A percentile compares a stretch with the other conserved stretches of the same genome.
Conservation (phyloP, 2,113 vertebrate genomes). For the Clinocottus analis region DNA sequence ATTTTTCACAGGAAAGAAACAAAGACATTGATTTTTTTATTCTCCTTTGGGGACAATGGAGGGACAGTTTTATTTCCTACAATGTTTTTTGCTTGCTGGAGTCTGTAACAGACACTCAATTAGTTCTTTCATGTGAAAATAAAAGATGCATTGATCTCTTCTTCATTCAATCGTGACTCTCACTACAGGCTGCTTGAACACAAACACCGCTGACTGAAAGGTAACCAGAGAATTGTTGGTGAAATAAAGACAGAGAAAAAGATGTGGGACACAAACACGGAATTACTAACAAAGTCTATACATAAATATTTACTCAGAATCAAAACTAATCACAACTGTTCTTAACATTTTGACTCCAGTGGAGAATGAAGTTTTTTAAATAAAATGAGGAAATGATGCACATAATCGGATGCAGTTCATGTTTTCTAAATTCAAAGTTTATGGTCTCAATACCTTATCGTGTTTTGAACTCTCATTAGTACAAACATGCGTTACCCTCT, state of each 20-base stretch:
- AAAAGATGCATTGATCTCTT: background rate
- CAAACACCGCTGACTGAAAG: conserved; percentile 4
- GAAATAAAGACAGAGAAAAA: background rate
- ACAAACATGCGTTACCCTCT: background rate
- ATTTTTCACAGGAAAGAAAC: conserved; percentile 55
- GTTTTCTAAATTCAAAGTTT: background rate
- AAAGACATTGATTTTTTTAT: conserved; percentile 36
- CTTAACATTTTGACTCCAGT: background rate
- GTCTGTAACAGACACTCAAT: background rate
- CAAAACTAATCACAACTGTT: conserved; percentile 11
- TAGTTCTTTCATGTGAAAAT: background rate
- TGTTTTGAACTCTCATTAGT: conserved; percentile 11
- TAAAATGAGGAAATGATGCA: background rate
- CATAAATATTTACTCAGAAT: conserved; percentile 23
- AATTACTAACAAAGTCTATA: conserved; percentile 11
- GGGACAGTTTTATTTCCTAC: background rate
- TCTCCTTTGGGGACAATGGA: background rate
- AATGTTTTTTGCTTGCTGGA: background rate
- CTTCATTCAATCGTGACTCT: background rate
- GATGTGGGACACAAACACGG: conserved; percentile 13
- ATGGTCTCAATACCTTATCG: conserved; percentile 38
- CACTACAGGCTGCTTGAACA: background rate
- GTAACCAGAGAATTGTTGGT: background rate
- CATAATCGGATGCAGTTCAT: background rate
- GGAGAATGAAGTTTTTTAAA: background rate